A percentile compares a stretch with the other conserved stretches of the same genome.
Evolutionary conservation across 2,113 vertebrate genomes (phyloP).

Genomic region (Nothocercus julius): DNA sequence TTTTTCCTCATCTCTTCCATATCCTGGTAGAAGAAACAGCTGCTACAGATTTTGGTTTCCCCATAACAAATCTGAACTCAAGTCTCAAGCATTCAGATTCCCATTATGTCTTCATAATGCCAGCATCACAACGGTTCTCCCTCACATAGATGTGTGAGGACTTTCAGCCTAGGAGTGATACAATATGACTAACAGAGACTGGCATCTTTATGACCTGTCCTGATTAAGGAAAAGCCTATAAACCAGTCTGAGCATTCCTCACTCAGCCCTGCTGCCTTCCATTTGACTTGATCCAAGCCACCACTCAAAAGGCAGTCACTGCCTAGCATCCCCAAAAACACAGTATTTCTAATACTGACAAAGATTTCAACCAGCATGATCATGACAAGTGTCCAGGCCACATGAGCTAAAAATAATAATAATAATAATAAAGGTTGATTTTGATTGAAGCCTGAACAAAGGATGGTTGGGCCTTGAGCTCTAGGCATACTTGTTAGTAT

Average conservation of each 20-base stretch:
- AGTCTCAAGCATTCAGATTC: neutral
- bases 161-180: neutral
- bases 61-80: neutral
- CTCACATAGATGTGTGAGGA: neutral
- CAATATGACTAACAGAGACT: neutral
- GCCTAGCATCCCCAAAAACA: neutral
- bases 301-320: neutral
- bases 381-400: neutral
- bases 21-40: neutral
- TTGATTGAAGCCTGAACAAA: neutral
- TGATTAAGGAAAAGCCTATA: neutral
- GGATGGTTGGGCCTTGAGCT: neutral
- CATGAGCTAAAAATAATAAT: neutral
- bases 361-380: neutral
- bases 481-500: neutral
- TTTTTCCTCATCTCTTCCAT: neutral
- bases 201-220: neutral
- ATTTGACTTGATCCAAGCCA: neutral
- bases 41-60: neutral
- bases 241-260: neutral
- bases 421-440: neutral
- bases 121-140: neutral
- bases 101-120: rapidly evolving
- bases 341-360: neutral
- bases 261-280: neutral